phyloP scores from a whole-genome alignment of 2,888 invertebrate species.

The Germaria angustata region DNA sequence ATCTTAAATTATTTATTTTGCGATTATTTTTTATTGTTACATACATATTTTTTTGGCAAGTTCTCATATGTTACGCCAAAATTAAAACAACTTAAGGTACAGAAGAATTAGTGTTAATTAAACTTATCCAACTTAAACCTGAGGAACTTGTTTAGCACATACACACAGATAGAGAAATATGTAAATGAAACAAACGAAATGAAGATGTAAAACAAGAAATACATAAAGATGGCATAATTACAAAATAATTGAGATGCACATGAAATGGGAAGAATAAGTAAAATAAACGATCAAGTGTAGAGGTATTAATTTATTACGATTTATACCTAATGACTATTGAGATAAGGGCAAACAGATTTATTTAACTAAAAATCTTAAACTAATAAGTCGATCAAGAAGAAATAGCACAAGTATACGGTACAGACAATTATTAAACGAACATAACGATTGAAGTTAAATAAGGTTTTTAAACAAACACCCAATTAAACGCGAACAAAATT shows the following conservation, averaged over 20 bases:
- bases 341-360: constrained; percentile 44
- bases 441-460: constrained; percentile 3
- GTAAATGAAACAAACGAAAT: neutral
- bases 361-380: constrained; percentile 60
- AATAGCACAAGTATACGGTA: constrained; percentile 8
- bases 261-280: constrained; percentile 1
- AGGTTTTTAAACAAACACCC: neutral
- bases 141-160: constrained; percentile 56
- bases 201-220: constrained; percentile 17
- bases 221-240: constrained; percentile 1
- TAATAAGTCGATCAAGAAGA: constrained; percentile 40
- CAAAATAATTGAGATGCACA: neutral
- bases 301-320: constrained; percentile 31
- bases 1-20: neutral
- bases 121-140: constrained; percentile 58
- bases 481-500: constrained; percentile 35
- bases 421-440: constrained; percentile 9
- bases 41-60: neutral
- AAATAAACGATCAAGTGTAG: neutral
- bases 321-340: constrained; percentile 61
- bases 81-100: neutral
- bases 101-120: constrained; percentile 36
- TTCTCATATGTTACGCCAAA: neutral
- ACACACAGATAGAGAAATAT: constrained; percentile 15
- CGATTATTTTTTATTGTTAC: neutral